A percentile compares a stretch with the other conserved stretches of the same genome.
phyloP scores from a whole-genome alignment of 2,888 invertebrate genomes.

The Laspeyria flexula region DNA sequence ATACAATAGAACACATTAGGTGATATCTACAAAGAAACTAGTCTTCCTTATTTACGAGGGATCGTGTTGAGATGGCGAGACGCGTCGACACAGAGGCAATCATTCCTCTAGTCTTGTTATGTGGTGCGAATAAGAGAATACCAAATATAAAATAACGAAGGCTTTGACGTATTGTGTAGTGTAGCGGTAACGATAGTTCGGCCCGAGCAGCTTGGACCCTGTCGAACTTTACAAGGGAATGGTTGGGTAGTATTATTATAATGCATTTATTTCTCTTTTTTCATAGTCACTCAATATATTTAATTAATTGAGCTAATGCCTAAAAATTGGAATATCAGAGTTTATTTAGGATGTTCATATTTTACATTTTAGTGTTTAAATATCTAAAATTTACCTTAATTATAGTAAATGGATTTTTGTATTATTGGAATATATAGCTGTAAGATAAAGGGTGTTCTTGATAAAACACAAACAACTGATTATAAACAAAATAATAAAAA shows the following conservation, averaged over 20 bases:
- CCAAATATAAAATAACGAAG: conserved; percentile 83
- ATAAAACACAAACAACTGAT: conserved; percentile 83
- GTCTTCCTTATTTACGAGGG: conserved; percentile 82
- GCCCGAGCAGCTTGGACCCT: conserved; percentile 82
- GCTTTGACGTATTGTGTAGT: conserved; percentile 78
- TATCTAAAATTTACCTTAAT: conserved; percentile 86
- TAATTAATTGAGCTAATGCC: conserved; percentile 85
- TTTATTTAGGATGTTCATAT: conserved; percentile 86
- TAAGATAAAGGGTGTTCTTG: conserved; percentile 84
- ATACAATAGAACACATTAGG: conserved; percentile 78
- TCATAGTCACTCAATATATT: conserved; percentile 85
- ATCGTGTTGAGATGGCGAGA: conserved; percentile 50
- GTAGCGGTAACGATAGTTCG: conserved; percentile 68
- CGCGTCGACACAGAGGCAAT: conserved; percentile 80
- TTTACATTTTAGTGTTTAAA: conserved; percentile 86
- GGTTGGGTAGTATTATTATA: conserved; percentile 83
- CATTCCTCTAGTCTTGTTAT: conserved; percentile 84
- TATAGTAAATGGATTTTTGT: conserved; percentile 86
- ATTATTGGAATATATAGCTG: conserved; percentile 84
- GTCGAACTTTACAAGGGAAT: conserved; percentile 71
- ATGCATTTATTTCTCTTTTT: conserved; percentile 84
- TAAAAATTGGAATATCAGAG: conserved; percentile 86
- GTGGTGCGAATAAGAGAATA: conserved; percentile 84
- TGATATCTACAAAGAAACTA: conserved; percentile 84
- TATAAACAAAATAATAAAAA: conserved; percentile 79